Base-by-base conservation (phyloP, 53 echinoderm and acorn worm species). In the Henricia sp. region DNA sequence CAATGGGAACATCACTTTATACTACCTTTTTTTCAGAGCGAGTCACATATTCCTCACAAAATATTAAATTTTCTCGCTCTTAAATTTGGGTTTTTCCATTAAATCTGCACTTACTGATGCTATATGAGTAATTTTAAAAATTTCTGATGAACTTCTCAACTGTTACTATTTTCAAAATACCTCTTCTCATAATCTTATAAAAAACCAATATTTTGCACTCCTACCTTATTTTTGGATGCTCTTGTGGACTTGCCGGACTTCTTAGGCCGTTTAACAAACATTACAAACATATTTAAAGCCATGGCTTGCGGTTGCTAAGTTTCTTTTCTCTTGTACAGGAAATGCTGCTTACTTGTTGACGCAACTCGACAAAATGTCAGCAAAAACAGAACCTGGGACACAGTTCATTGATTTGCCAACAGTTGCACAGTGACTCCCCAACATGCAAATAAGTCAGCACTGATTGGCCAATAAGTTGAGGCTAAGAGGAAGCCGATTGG, bases 191-290 rank as follows among this genome's bases (percentile, higher is more conserved):
- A n/a, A n/a, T n/a, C n/a, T n/a, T n/a, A n/a, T n/a, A 64, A 30
- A 64, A 64, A 8, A 6, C 13, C 38, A 13, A 36, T 16, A 36
- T 27, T 23, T 16, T 40, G 17, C 34, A 48, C 20, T 19, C 80
- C 50, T 80, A 80, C 80, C 80, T 80, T 70, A 12, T 70, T 63
- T 23, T 62, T 34, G 3, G 80, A 46, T 44, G 20, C 50, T 80
- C 38, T 62, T 19, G 48, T 5, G 27, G 11, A 21, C 50, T 80
- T 64, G 50, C 80, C 50, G 0, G 48, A 60, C 35, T 64, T 80
- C 80, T 80, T 80, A 8, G 80, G 80, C 64, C 80, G 32, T 19
- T 80, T 80, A 48, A 80, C 80, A 80, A 80, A 80, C 80, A 80
- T 80, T 46, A 80, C 62, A 80, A 80, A 80, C 62, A 80, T 48